A percentile compares a stretch with the other conserved stretches of the same genome.
Conservation (phyloP, 2,797 vertebrate genomes). For the Pangasius mekongensis region DNA sequence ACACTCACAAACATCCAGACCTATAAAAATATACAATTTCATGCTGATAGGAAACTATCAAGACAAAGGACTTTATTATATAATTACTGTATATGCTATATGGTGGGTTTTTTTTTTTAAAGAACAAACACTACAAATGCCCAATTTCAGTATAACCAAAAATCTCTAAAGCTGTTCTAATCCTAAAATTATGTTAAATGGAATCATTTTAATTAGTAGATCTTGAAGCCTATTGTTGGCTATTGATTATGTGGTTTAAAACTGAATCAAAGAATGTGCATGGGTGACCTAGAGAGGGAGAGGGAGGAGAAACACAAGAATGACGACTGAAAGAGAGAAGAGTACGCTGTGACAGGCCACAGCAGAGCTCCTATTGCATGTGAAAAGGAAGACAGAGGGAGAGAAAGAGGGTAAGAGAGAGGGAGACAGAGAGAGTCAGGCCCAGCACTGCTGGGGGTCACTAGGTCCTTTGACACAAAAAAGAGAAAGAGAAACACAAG, state of each 20-base stretch:
- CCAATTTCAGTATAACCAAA: neutral
- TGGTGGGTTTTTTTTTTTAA: neutral
- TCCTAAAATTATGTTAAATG: too few species aligned
- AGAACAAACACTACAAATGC: neutral
- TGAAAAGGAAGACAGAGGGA: conserved; percentile 45
- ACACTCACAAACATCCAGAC: neutral
- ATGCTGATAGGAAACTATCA: neutral
- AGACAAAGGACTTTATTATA: neutral
- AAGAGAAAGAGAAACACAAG: conserved; percentile 37
- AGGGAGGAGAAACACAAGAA: conserved; percentile 51
- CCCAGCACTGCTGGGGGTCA: conserved; percentile 47
- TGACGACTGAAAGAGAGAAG: conserved; percentile 35
- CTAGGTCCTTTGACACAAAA: conserved; percentile 37
- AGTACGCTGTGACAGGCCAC: conserved; percentile 46
- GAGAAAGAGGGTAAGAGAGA: neutral
- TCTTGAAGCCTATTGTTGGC: neutral
- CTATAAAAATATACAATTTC: neutral
- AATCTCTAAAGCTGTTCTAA: neutral
- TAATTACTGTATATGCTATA: neutral
- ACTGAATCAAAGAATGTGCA: neutral
- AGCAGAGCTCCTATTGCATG: conserved; percentile 50
- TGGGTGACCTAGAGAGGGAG: conserved; percentile 32
- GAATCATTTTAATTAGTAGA: neutral
- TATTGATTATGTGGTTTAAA: neutral
- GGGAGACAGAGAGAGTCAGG: conserved; percentile 27